phyloP scores from a whole-genome alignment of 2,888 invertebrate genomes.

The Noctua janthina region DNA sequence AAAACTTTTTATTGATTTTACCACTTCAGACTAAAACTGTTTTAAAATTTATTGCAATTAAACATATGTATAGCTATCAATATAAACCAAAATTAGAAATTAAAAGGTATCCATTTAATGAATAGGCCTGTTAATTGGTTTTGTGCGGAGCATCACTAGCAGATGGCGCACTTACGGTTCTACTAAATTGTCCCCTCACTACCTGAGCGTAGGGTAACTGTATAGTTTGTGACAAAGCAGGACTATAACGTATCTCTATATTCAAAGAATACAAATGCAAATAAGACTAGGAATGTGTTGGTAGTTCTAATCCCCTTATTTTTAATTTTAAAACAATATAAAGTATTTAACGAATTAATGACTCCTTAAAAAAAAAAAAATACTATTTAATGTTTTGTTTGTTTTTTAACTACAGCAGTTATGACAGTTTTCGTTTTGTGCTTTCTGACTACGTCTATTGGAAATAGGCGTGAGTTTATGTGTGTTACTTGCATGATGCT shows the following conservation, averaged over 20 bases:
- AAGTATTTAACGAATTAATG: not conserved
- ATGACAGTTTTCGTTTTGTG: not conserved
- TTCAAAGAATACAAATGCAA: not conserved
- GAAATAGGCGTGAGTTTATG: not conserved
- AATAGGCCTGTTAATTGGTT: constrained; percentile 57
- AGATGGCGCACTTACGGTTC: constrained; percentile 55
- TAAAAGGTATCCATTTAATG: constrained; percentile 42
- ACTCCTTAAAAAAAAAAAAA: too few relatives aligned
- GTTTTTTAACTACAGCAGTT: too few relatives aligned
- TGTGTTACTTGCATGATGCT: not conserved
- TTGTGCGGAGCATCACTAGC: constrained; percentile 37
- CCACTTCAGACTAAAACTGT: not conserved
- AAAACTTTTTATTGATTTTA: not conserved
- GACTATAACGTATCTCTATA: not conserved
- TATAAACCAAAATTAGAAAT: constrained; percentile 22
- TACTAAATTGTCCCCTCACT: constrained; percentile 41
- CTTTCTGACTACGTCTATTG: not conserved
- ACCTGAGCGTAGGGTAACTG: constrained; percentile 28
- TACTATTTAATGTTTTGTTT: too few relatives aligned
- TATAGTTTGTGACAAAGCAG: not conserved
- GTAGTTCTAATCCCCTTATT: not conserved
- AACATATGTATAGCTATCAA: not conserved
- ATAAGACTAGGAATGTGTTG: not conserved
- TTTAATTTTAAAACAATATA: not conserved
- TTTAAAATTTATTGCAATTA: not conserved